These are phyloP conservation scores for Galerucella pusilla DNA, from an alignment of 2,888 invertebrate genomes.

Conservation along the genomic window DNA sequence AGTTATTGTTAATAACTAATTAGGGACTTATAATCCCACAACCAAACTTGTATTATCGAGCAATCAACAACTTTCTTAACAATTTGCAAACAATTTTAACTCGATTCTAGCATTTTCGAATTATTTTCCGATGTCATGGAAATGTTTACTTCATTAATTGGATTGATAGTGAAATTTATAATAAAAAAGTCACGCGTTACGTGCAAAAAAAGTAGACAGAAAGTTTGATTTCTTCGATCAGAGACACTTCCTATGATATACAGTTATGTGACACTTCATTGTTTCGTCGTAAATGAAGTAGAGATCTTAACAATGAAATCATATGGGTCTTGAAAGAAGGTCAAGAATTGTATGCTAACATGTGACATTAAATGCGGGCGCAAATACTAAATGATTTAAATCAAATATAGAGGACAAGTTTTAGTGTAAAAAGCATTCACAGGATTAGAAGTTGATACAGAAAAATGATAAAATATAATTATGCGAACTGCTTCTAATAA, in stretches of 20 bases:
- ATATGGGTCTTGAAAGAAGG: conserved; percentile 5
- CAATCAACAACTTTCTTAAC: too few species aligned
- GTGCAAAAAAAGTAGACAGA: neutral
- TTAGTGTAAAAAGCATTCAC: neutral
- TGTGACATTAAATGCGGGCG: neutral
- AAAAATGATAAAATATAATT: too few species aligned
- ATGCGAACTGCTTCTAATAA: too few species aligned
- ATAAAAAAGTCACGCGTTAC: neutral
- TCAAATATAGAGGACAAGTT: neutral
- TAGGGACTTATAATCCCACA: too few species aligned
- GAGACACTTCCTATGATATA: conserved; percentile 27
- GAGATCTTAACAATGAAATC: conserved; percentile 14
- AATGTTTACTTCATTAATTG: too few species aligned
- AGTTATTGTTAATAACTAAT: too few species aligned
- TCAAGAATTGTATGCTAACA: conserved; percentile 4
- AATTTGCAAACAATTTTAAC: too few species aligned
- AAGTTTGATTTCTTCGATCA: conserved; percentile 23
- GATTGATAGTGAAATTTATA: neutral
- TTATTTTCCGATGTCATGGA: too few species aligned
- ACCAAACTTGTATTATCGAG: too few species aligned
- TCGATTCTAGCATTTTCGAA: too few species aligned
- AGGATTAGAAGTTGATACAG: too few species aligned
- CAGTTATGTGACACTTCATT: conserved; percentile 43
- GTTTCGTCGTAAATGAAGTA: conserved; percentile 29
- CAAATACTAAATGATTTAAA: neutral